Base-by-base conservation (phyloP, 2,113 vertebrate genomes). In the Cricetomys ansorgei region DNA sequence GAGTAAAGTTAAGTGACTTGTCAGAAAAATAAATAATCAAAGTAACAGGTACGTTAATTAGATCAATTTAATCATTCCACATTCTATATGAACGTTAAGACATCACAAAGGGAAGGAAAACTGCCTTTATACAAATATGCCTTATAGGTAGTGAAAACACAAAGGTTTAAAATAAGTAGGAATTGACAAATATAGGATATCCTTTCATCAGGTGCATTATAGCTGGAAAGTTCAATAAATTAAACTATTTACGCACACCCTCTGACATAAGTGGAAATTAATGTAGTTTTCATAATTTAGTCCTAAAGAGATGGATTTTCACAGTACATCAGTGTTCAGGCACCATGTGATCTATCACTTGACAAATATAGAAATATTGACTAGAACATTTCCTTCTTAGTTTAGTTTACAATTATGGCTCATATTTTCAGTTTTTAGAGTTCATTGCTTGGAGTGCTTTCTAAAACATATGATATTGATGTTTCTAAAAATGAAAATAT, bases 341-440 rank as follows among this genome's bases (percentile, higher is more conserved):
- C 17, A 70, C 69, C 93, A 95, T 34, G 29, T 83, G 43, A 15
- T 57, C 17, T 45, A 83, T 55, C 8, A 59, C 45, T 79, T 50
- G 72, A 2, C 84, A 92, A 37, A 85, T 81, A 69, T 29, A 5
- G 2, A 85, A 69, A 4, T 37, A 88, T 77, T 62, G 90, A 88
- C 31, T 70, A 57, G 27, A 94, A 67, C 59, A 81, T 85, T 85
- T 92, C 92, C 64, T 69, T 90, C 21, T 59, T 40, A 95, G 48
- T 15, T 93, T 88, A 43, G 31, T 45, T 93, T 65, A 81, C 72
- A 89, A 93, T 92, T 59, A 65, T 76, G 48, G 53, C 50, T 93
- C 77, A 70, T 55, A 70, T 48, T 77, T 91, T 95, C 19, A 87
- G 79, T 90, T 96, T 96, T 92, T n/a, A 85, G 45, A 25, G 75